phyloP scores from a whole-genome alignment of 2,797 vertebrate species.

The Hydrocynus forskahlii region DNA sequence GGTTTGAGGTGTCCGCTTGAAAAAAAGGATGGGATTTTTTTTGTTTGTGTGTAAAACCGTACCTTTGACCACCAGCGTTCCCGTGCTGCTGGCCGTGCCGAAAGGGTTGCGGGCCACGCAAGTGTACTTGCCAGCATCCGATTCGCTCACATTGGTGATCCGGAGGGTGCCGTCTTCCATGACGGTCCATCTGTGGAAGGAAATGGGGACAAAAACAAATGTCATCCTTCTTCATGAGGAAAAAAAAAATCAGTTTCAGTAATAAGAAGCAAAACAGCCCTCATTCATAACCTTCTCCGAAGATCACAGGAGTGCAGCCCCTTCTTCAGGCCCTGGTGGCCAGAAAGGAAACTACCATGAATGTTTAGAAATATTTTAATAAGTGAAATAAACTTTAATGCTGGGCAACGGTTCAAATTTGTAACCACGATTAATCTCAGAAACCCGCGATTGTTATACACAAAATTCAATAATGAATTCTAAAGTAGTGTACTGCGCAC shows the following conservation, averaged over 20 bases:
- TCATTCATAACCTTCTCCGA: background rate
- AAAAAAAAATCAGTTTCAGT: background rate
- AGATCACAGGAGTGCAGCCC: background rate
- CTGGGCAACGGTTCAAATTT: no score
- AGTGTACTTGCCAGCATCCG: conserved; percentile 80
- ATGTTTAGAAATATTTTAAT: no score
- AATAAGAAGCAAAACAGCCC: background rate
- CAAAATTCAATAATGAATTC: no score
- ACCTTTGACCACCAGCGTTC: conserved; percentile 87
- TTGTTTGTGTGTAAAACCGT: conserved; percentile 32
- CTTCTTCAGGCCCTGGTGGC: no score
- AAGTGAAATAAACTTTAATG: no score
- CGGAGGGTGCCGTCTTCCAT: conserved; percentile 82
- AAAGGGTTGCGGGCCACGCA: conserved; percentile 86
- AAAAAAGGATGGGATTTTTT: conserved; percentile 8
- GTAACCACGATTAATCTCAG: no score
- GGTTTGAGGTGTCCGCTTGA: conserved; percentile 64
- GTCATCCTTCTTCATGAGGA: background rate
- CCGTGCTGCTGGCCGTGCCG: conserved; percentile 80
- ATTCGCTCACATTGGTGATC: conserved; percentile 80
- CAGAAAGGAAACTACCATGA: no score
- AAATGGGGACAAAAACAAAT: conserved; percentile 47
- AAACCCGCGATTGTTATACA: no score
- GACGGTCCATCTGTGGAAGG: conserved; percentile 69
- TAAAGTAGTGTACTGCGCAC: no score